A percentile compares a stretch with the other conserved stretches of the same genome.
phyloP scores from a whole-genome alignment of 2,888 invertebrate genomes.

The Philhelius pedissequus region DNA sequence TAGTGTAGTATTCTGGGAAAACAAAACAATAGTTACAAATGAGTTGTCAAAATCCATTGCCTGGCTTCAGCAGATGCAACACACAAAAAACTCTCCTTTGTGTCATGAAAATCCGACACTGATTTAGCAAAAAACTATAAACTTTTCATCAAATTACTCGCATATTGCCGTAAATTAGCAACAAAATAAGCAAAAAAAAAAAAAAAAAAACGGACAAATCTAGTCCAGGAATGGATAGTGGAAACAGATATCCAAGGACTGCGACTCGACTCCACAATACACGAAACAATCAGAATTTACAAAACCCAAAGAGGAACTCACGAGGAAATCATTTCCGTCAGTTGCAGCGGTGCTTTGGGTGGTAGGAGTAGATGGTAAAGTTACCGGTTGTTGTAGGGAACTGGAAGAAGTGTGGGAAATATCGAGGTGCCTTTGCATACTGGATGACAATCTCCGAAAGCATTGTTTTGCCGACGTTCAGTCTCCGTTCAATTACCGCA shows the following conservation, averaged over 20 bases:
- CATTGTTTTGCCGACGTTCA: constrained; percentile 52
- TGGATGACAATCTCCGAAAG: constrained; percentile 63
- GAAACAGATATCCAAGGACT: constrained; percentile 34
- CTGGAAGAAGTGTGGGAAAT: neutral
- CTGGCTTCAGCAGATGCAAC: neutral
- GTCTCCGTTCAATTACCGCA: constrained; percentile 66
- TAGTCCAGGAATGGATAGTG: neutral
- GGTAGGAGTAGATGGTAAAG: neutral
- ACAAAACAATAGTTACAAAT: neutral
- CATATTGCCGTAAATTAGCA: constrained; percentile 62
- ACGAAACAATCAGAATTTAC: constrained; percentile 65
- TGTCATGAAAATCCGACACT: constrained; percentile 55
- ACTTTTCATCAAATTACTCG: constrained; percentile 67
- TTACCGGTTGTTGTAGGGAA: neutral
- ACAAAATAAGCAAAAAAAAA: neutral
- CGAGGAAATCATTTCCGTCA: constrained; percentile 63
- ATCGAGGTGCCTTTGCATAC: constrained; percentile 38
- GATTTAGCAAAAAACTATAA: constrained; percentile 67
- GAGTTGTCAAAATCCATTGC: constrained; percentile 40
- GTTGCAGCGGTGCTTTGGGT: constrained; percentile 14
- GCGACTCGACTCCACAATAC: too few species aligned
- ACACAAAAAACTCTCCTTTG: constrained; percentile 34
- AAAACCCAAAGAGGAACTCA: constrained; percentile 53
- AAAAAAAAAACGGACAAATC: neutral
- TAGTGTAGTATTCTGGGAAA: neutral